Evolutionary conservation across 2,888 invertebrate genomes (phyloP).

Genomic region (Drosophila affinis): DNA sequence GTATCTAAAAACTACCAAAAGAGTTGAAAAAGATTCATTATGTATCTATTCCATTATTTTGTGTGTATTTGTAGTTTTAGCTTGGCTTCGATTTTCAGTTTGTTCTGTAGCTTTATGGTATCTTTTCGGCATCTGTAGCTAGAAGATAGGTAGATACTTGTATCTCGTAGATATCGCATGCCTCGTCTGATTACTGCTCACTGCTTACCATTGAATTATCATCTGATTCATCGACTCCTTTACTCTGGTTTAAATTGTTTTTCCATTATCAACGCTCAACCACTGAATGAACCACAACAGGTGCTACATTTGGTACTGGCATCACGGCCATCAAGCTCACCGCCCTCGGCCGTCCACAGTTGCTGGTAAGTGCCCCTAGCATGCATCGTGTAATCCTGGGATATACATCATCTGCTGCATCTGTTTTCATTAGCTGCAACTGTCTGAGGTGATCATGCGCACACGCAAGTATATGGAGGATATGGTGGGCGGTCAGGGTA

Average conservation of each 20-base stretch:
- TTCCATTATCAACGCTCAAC: constrained; percentile 45
- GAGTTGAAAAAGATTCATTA: not conserved
- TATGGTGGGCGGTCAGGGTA: constrained; percentile 93
- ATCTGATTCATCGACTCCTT: constrained; percentile 28
- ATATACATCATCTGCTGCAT: not conserved
- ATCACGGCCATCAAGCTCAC: constrained; percentile 99
- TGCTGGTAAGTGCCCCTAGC: constrained; percentile 87
- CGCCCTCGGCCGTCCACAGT: constrained; percentile 97
- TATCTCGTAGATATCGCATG: constrained; percentile 39
- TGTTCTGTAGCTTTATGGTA: not conserved
- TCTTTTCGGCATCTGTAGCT: not conserved
- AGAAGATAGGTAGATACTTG: not conserved
- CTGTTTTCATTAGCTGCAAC: constrained; percentile 90
- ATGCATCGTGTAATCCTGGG: not conserved
- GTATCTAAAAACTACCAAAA: not conserved
- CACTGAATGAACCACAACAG: constrained; percentile 84
- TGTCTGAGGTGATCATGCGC: constrained; percentile 98
- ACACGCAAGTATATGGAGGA: constrained; percentile 97
- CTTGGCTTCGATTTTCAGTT: not conserved
- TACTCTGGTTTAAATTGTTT: constrained; percentile 53
- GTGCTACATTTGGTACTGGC: constrained; percentile 96
- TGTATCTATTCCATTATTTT: not conserved
- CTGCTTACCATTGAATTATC: constrained; percentile 7
- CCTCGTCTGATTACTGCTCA: constrained; percentile 18
- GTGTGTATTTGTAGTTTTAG: not conserved